A percentile compares a stretch with the other conserved stretches of the same genome.
phyloP scores from a whole-genome alignment of 2,888 invertebrate genomes.

The Acronicta alni region DNA sequence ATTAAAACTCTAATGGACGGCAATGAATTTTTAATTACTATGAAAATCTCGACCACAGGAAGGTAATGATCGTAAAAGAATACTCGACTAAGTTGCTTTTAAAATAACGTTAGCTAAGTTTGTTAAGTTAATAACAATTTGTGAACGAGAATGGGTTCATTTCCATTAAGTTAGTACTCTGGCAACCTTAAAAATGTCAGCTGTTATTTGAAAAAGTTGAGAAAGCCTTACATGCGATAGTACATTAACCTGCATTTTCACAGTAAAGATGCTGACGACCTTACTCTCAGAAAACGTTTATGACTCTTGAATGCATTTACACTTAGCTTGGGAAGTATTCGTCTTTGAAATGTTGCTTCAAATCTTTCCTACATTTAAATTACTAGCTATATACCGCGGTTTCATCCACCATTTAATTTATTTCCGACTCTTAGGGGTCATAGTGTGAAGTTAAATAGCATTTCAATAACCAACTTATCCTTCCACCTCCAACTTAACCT shows the following conservation, averaged over 20 bases:
- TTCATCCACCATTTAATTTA: no score
- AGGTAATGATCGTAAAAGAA: slow-evolving; percentile 46
- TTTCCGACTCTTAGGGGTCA: no score
- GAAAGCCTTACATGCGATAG: no score
- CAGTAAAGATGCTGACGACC: not conserved
- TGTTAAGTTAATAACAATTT: slow-evolving; percentile 53
- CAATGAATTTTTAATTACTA: slow-evolving; percentile 52
- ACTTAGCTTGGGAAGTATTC: no score
- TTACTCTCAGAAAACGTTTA: no score
- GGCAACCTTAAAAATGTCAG: slow-evolving; percentile 36
- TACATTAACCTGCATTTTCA: not conserved
- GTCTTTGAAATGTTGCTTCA: no score
- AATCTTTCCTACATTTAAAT: no score
- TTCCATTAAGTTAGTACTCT: slow-evolving; percentile 39
- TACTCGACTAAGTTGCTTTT: slow-evolving; percentile 40
- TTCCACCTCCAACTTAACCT: no score
- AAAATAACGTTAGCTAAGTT: slow-evolving; percentile 47
- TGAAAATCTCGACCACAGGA: slow-evolving; percentile 28
- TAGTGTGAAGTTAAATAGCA: no score
- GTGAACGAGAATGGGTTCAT: slow-evolving; percentile 30
- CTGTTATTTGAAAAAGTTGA: not conserved
- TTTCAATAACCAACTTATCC: no score
- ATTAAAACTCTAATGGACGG: slow-evolving; percentile 44
- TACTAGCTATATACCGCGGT: no score
- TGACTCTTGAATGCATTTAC: no score